Conservation (phyloP, 2,113 vertebrate genomes). For the Heliornis fulica region DNA sequence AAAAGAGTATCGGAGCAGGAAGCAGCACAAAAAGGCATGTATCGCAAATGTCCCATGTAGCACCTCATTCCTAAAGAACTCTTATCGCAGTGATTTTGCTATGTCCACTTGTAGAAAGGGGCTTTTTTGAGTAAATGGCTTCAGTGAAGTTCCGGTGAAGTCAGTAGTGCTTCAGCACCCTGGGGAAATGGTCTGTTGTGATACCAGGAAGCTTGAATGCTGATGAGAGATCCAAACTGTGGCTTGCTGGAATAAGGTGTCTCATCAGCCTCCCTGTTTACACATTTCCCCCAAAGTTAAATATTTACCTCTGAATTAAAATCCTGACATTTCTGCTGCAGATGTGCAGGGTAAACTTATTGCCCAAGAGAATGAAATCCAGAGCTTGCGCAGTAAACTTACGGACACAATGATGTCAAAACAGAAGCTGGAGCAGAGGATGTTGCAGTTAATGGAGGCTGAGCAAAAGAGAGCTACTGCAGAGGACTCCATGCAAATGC, state of each 20-base stretch:
- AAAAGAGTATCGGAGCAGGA: constrained; percentile 89
- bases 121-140: neutral
- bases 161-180: neutral
- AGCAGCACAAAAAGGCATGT: constrained; percentile 84
- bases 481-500: constrained; percentile 85
- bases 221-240: neutral
- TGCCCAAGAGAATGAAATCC: constrained; percentile 89
- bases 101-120: neutral
- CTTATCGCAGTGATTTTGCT: neutral
- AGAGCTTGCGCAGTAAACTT: constrained; percentile 90
- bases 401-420: constrained; percentile 91
- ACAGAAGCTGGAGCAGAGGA: constrained; percentile 90
- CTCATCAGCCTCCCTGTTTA: neutral
- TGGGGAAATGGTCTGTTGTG: neutral
- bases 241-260: neutral
- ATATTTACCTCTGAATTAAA: neutral
- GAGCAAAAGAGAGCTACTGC: constrained; percentile 85
- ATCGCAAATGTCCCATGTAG: neutral
- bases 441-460: constrained; percentile 88
- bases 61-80: neutral
- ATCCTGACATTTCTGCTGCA: constrained; percentile 63
- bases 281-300: neutral
- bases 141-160: neutral
- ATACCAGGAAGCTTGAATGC: neutral
- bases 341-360: constrained; percentile 91